These are phyloP conservation scores for Hymenochirus boettgeri DNA, from an alignment of 2,113 vertebrate genomes.

Conservation along the genomic window DNA sequence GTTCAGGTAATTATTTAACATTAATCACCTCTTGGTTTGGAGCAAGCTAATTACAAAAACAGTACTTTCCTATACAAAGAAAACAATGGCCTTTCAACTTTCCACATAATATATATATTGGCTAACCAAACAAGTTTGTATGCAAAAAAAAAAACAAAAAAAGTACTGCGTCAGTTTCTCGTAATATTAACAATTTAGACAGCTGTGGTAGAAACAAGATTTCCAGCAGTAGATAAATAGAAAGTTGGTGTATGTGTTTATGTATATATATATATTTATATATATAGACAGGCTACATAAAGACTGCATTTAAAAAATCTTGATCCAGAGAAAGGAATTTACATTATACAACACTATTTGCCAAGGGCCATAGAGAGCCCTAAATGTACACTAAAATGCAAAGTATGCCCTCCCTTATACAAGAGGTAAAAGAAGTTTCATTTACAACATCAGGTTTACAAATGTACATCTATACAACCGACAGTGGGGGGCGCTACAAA, in stretches of 20 bases:
- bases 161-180: conserved; percentile 59
- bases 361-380: conserved; percentile 76
- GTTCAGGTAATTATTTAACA: conserved; percentile 99
- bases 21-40: conserved; percentile 90
- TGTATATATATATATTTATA: conserved; percentile 74
- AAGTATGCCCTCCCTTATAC: conserved; percentile 64
- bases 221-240: conserved; percentile 85
- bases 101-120: conserved; percentile 16
- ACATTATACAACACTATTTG: conserved; percentile 98
- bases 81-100: conserved; percentile 63
- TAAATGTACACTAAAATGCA: conserved; percentile 98
- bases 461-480: conserved; percentile 99
- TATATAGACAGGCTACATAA: conserved; percentile 87
- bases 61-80: conserved; percentile 97
- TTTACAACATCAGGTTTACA: conserved; percentile 99
- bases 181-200: conserved; percentile 75
- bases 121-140: conserved; percentile 62
- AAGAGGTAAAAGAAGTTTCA: conserved; percentile 94
- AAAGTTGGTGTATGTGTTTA: conserved; percentile 76
- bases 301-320: conserved; percentile 86
- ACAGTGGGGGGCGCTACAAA: conserved; percentile 89
- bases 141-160: no score
- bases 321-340: conserved; percentile 89
- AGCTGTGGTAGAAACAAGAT: conserved; percentile 87
- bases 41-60: conserved; percentile 94